These are phyloP conservation scores for Polypedilum vanderplanki DNA, from an alignment of 1,140 invertebrate genomes.

Conservation along the genomic window DNA sequence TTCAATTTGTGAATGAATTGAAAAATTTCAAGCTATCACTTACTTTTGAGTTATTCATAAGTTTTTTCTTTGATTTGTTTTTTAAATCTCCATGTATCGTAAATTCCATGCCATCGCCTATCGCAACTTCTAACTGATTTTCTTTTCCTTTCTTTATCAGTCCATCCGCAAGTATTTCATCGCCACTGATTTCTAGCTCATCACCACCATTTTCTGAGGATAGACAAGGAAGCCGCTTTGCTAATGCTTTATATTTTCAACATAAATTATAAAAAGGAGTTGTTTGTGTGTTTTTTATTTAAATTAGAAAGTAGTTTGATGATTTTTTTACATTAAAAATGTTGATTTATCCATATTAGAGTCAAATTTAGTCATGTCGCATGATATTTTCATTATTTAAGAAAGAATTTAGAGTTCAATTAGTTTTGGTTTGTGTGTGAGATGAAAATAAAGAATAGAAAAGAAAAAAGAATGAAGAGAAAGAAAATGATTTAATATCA, in stretches of 20 bases:
- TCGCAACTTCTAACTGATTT: slow-evolving; percentile 80
- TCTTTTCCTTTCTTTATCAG: slow-evolving; percentile 78
- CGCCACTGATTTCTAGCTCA: slow-evolving; percentile 57
- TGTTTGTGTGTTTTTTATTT: slow-evolving; percentile 22
- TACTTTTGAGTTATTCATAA: slow-evolving; percentile 65
- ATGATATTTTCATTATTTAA: neutral
- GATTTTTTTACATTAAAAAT: slow-evolving; percentile 22
- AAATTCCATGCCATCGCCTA: slow-evolving; percentile 85
- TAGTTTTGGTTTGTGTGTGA: neutral
- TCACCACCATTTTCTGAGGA: slow-evolving; percentile 55
- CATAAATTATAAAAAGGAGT: slow-evolving; percentile 28
- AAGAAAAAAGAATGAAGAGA: slow-evolving; percentile 27
- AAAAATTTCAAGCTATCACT: slow-evolving; percentile 39
- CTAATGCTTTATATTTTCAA: slow-evolving; percentile 41
- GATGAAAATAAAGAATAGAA: slow-evolving; percentile 20
- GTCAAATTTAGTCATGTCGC: neutral
- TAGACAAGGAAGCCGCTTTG: slow-evolving; percentile 52
- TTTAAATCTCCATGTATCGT: slow-evolving; percentile 77
- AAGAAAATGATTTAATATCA: slow-evolving; percentile 26
- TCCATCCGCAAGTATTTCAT: slow-evolving; percentile 74
- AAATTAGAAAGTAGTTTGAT: neutral
- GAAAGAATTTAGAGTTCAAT: neutral
- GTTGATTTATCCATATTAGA: neutral
- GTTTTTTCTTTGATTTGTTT: slow-evolving; percentile 59
- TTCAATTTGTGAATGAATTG: neutral